A percentile compares a stretch with the other conserved stretches of the same genome.
phyloP scores from a whole-genome alignment of 2,113 vertebrate species.

The Elephas maximus region DNA sequence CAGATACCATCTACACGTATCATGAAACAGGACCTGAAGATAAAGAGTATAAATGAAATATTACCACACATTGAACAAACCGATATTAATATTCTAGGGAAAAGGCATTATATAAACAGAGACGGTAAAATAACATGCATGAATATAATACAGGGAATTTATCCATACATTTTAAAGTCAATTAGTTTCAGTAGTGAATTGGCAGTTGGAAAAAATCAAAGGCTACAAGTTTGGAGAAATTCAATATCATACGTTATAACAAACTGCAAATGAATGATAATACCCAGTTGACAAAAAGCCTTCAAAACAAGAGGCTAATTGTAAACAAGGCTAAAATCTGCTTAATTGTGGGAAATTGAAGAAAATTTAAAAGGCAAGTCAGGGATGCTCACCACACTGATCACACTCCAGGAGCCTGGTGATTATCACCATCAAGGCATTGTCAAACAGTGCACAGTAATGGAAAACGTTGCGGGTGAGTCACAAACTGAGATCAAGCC shows the following conservation, averaged over 20 bases:
- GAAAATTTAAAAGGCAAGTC: constrained; percentile 73
- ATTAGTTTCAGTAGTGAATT: constrained; percentile 58
- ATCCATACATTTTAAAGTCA: constrained; percentile 62
- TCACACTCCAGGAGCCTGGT: background rate
- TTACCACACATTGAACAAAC: background rate
- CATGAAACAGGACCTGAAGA: background rate
- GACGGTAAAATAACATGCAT: constrained; percentile 35
- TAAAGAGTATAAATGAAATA: background rate
- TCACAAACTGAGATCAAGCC: constrained; percentile 72
- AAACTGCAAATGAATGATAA: background rate
- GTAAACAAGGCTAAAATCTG: constrained; percentile 79
- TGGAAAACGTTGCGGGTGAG: constrained; percentile 51
- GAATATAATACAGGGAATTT: constrained; percentile 62
- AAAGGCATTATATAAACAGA: background rate
- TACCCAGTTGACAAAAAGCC: constrained; percentile 56
- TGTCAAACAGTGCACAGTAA: constrained; percentile 74
- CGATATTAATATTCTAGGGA: constrained; percentile 31
- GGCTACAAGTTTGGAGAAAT: background rate
- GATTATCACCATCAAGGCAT: constrained; percentile 66
- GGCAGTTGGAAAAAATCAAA: constrained; percentile 58
- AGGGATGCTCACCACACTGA: constrained; percentile 28
- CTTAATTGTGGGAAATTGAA: constrained; percentile 75
- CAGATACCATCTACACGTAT: background rate
- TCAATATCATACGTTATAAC: constrained; percentile 27
- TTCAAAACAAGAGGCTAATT: constrained; percentile 67